These are phyloP conservation scores for Lates calcarifer DNA, from an alignment of 2,113 vertebrate genomes.

Conservation along the genomic window DNA sequence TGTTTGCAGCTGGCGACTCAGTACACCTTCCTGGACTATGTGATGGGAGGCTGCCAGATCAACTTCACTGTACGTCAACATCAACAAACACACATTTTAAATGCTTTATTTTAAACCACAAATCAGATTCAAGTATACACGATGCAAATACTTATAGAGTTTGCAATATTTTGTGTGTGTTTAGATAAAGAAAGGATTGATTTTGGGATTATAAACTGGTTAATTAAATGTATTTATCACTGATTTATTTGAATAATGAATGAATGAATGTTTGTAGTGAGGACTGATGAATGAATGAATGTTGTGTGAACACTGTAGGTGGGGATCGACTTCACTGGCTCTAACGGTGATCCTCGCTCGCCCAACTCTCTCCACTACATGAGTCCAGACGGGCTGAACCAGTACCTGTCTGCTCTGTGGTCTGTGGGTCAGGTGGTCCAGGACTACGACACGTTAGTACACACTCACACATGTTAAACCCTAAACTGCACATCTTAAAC, in stretches of 20 bases:
- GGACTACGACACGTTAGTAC: slow-evolving; percentile 92
- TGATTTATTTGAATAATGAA: neutral
- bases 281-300: neutral
- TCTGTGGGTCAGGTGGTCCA: slow-evolving; percentile 93
- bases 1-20: slow-evolving; percentile 64
- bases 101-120: neutral
- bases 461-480: neutral
- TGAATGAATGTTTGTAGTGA: neutral
- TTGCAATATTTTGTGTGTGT: neutral
- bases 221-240: neutral
- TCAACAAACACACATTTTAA: neutral
- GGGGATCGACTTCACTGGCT: slow-evolving; percentile 95
- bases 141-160: neutral
- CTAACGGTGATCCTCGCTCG: slow-evolving; percentile 92
- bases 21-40: slow-evolving; percentile 76
- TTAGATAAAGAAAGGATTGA: neutral
- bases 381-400: slow-evolving; percentile 91
- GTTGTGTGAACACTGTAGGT: slow-evolving; percentile 82
- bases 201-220: neutral
- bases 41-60: slow-evolving; percentile 82
- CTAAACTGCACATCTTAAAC: neutral
- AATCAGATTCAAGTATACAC: neutral
- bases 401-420: slow-evolving; percentile 93
- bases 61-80: slow-evolving; percentile 73
- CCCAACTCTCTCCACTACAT: slow-evolving; percentile 93